Conservation (phyloP, 2,888 invertebrate genomes). For the Panopea generosa region DNA sequence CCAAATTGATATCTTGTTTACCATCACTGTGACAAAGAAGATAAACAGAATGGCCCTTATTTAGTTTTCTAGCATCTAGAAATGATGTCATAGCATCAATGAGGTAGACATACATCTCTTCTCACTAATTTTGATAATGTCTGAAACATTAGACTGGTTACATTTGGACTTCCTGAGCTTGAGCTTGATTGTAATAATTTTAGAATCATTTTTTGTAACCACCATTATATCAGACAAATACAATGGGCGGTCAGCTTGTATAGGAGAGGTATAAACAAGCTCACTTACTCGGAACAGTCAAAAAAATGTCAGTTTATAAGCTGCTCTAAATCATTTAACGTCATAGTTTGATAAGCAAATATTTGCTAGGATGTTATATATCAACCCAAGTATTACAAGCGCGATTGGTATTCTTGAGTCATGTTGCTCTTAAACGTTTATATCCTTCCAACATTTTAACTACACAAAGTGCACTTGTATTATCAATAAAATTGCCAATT, state of each 20-base stretch:
- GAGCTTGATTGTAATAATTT: too few relatives aligned
- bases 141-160: constrained; percentile 6
- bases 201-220: background rate
- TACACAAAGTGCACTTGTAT: background rate
- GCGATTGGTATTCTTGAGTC: constrained; percentile 5
- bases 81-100: background rate
- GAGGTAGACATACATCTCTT: constrained; percentile 12
- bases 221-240: background rate
- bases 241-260: background rate
- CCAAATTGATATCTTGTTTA: constrained; percentile 44
- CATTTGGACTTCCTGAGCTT: constrained; percentile 9
- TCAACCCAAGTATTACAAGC: background rate
- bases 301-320: constrained; percentile 40
- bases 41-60: background rate
- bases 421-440: background rate
- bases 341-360: constrained; percentile 35
- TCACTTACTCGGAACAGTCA: constrained; percentile 36
- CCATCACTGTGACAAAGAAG: constrained; percentile 37
- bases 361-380: background rate
- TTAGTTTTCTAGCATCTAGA: background rate
- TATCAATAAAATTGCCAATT: background rate
- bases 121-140: background rate
- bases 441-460: constrained; percentile 3
- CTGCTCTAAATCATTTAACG: constrained; percentile 19
- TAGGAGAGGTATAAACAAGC: background rate